A percentile compares a stretch with the other conserved stretches of the same genome.
phyloP scores from a whole-genome alignment of 2,888 invertebrate species.

The Sinodicranocentrus sp. region DNA sequence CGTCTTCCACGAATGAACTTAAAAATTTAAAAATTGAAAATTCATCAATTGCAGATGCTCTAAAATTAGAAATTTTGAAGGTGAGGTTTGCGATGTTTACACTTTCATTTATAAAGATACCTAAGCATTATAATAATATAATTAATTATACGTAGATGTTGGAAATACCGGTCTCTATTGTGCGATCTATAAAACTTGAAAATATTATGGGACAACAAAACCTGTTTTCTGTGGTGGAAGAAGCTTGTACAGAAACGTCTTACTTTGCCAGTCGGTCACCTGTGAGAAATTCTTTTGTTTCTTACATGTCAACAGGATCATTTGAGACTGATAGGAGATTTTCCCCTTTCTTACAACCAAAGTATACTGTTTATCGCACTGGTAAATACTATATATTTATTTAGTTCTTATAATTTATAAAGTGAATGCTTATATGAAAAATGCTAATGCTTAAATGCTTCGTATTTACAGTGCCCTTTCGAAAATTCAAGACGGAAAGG shows the following conservation, averaged over 20 bases:
- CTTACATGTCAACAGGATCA: conserved; percentile 69
- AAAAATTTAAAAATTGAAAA: not conserved
- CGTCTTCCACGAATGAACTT: conserved; percentile 33
- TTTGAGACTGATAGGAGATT: conserved; percentile 72
- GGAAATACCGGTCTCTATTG: conserved; percentile 30
- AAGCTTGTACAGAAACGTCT: conserved; percentile 5
- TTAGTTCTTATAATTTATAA: too few species aligned
- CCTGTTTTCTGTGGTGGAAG: conserved; percentile 24
- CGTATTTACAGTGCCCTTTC: conserved; percentile 81
- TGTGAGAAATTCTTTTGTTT: conserved; percentile 44
- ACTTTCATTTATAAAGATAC: not conserved
- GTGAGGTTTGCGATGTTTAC: too few species aligned
- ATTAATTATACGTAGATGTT: conserved; percentile 27
- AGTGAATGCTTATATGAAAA: too few species aligned
- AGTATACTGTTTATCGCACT: conserved; percentile 52
- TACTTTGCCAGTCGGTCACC: not conserved
- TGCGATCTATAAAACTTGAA: conserved; percentile 13
- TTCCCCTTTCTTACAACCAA: conserved; percentile 53
- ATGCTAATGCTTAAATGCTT: too few species aligned
- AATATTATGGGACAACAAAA: conserved; percentile 1
- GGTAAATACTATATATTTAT: conserved; percentile 30
- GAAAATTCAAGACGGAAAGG: conserved; percentile 90
- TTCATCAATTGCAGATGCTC: conserved; percentile 30
- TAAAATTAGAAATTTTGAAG: conserved; percentile 60
- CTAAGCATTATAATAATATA: not conserved